Evolutionary conservation across 2,113 vertebrate species (phyloP).

Genomic region (Solea senegalensis): DNA sequence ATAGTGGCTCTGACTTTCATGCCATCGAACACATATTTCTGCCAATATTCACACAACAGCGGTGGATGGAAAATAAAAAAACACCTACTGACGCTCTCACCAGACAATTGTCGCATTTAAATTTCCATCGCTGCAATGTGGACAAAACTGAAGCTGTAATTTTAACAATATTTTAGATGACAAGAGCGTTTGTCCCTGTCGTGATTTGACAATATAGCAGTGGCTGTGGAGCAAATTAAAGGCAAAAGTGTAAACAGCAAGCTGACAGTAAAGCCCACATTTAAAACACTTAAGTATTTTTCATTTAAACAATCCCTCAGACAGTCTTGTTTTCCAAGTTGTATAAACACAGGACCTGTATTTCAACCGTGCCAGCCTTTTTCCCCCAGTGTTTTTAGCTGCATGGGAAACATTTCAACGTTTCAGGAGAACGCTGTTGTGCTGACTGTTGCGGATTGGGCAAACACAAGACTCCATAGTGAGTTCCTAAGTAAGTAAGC

Average conservation of each 20-base stretch:
- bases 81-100: not conserved
- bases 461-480: too few relatives aligned
- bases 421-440: too few relatives aligned
- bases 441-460: too few relatives aligned
- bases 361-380: too few relatives aligned
- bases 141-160: conserved; percentile 5
- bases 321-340: too few relatives aligned
- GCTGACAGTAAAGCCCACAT: conserved; percentile 2
- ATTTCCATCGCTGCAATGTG: not conserved
- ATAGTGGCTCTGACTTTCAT: too few relatives aligned
- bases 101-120: not conserved
- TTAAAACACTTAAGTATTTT: not conserved
- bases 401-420: too few relatives aligned
- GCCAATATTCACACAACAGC: too few relatives aligned
- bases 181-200: not conserved
- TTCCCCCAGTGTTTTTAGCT: too few relatives aligned
- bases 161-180: not conserved
- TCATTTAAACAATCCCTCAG: not conserved
- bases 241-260: conserved; percentile 13
- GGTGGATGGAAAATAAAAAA: too few relatives aligned
- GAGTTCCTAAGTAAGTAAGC: not conserved
- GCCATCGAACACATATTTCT: too few relatives aligned
- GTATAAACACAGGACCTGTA: too few relatives aligned
- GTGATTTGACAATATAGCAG: conserved; percentile 10
- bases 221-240: not conserved